phyloP scores from a whole-genome alignment of 2,888 invertebrate genomes.

The Meghimatium bilineatum region DNA sequence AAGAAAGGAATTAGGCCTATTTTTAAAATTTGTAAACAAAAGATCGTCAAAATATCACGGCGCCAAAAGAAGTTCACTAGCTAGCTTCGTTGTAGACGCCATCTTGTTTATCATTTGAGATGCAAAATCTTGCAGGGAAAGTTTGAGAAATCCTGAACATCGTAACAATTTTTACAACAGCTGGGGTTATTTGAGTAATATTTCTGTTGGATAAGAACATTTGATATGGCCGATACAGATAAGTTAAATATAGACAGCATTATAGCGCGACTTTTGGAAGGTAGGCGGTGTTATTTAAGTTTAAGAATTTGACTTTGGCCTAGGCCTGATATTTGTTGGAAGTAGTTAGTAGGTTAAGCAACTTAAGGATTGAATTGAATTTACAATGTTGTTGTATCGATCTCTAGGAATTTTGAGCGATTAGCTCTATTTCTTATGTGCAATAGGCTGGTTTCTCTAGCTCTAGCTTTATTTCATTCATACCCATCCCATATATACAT shows the following conservation, averaged over 20 bases:
- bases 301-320: no score
- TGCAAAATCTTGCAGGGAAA: slow-evolving; percentile 37
- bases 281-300: slow-evolving; percentile 80
- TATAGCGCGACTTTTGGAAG: slow-evolving; percentile 95
- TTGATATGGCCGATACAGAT: slow-evolving; percentile 84
- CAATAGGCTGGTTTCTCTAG: no score
- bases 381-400: no score
- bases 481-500: no score
- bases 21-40: no score
- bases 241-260: slow-evolving; percentile 97
- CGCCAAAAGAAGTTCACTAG: slow-evolving; percentile 52
- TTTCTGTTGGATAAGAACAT: slow-evolving; percentile 33
- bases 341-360: no score
- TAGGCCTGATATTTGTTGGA: no score
- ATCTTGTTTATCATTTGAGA: slow-evolving; percentile 62
- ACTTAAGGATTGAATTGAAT: no score
- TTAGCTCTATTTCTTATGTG: no score
- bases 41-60: slow-evolving; percentile 6
- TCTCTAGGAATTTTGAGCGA: no score
- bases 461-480: no score
- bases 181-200: not conserved
- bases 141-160: slow-evolving; percentile 68
- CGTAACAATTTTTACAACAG: slow-evolving; percentile 48
- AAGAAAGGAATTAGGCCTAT: no score
- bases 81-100: slow-evolving; percentile 74